Conservation (phyloP, 2,888 invertebrate genomes). For the Incurvaria masculella region DNA sequence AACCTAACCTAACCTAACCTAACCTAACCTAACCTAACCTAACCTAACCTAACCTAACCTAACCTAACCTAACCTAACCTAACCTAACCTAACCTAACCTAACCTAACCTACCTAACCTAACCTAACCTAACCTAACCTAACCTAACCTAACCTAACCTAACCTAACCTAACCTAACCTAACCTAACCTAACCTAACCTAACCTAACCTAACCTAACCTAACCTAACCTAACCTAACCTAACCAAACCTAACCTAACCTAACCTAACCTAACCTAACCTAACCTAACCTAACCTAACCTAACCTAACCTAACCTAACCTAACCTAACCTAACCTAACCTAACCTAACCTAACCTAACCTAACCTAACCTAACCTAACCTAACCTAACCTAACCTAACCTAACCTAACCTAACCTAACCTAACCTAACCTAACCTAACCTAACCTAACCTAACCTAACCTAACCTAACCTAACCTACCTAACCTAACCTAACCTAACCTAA, state of each 20-base stretch:
- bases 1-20: slow-evolving; percentile 13
- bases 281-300: no score
- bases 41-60: slow-evolving; percentile 8
- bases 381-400: slow-evolving; percentile 7
- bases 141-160: slow-evolving; percentile 6
- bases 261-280: no score
- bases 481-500: slow-evolving; percentile 7
- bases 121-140: slow-evolving; percentile 13
- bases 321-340: no score
- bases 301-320: slow-evolving; percentile 3
- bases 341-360: no score
- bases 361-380: slow-evolving; percentile 1
- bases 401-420: no score
- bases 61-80: slow-evolving; percentile 18
- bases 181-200: slow-evolving; percentile 3
- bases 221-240: no score
- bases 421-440: slow-evolving; percentile 7
- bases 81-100: slow-evolving; percentile 10
- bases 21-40: slow-evolving; percentile 11
- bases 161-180: slow-evolving; percentile 3
- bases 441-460: slow-evolving; percentile 7
- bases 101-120: no score
- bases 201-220: no score
- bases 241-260: no score
- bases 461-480: no score